phyloP scores from a whole-genome alignment of 2,113 vertebrate genomes.

The Hyperopisus bebe region DNA sequence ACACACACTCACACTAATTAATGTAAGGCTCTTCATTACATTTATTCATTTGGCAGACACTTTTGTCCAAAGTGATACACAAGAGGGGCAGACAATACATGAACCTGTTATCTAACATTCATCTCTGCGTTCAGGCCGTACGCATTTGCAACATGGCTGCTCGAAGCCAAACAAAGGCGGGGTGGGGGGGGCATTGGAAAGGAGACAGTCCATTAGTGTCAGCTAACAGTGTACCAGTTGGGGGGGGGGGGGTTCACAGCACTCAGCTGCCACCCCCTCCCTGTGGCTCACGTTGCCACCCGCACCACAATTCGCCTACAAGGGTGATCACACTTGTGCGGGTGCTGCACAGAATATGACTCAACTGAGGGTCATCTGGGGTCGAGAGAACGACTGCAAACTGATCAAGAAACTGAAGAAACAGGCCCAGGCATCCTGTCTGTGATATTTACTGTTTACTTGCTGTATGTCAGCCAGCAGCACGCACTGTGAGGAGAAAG shows the following conservation, averaged over 20 bases:
- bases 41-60: background rate
- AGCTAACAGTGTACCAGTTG: background rate
- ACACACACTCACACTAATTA: background rate
- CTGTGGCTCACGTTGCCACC: background rate
- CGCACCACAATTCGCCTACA: background rate
- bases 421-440: background rate
- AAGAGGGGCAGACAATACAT: background rate
- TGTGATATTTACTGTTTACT: background rate
- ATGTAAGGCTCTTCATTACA: slow-evolving; percentile 2
- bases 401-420: background rate
- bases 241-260: background rate
- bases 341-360: background rate
- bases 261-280: background rate
- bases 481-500: background rate
- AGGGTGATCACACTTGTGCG: background rate
- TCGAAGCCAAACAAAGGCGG: background rate
- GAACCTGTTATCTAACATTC: slow-evolving; percentile 1
- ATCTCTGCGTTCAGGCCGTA: background rate
- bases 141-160: background rate
- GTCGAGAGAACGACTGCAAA: background rate
- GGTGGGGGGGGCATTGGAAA: background rate
- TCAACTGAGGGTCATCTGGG: background rate
- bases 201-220: background rate
- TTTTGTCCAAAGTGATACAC: background rate
- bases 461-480: background rate